These are phyloP conservation scores for Lycodopsis pacificus DNA, from an alignment of 2,797 vertebrate species.

Conservation along the genomic window DNA sequence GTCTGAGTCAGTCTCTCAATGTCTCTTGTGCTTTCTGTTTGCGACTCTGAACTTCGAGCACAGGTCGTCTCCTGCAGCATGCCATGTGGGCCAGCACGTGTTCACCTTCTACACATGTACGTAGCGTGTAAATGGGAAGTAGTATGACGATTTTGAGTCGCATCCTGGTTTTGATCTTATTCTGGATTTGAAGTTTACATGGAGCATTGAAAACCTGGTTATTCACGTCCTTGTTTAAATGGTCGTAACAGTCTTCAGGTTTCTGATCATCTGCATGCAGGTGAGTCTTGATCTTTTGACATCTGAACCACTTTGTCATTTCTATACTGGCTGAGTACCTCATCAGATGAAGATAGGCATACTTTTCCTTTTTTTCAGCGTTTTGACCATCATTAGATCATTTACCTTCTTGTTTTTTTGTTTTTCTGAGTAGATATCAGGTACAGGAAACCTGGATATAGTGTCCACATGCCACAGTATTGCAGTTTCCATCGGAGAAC, in stretches of 20 bases:
- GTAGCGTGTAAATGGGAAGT: not conserved
- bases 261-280: not conserved
- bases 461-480: constrained; percentile 2
- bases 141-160: not conserved
- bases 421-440: not conserved
- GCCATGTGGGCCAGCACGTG: not conserved
- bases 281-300: not conserved
- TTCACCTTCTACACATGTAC: constrained; percentile 29
- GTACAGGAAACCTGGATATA: constrained; percentile 4
- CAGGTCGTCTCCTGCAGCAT: constrained; percentile 14
- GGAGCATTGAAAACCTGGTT: not conserved
- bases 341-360: not conserved
- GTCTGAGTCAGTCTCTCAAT: not conserved
- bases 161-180: not conserved
- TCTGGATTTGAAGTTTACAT: not conserved
- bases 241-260: not conserved
- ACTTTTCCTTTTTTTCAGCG: not conserved
- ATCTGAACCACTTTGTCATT: not conserved
- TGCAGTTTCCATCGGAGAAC: not conserved
- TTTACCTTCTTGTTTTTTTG: not conserved
- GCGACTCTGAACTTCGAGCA: constrained; percentile 48
- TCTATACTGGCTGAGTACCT: not conserved
- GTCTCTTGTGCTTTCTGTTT: constrained; percentile 31
- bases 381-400: not conserved
- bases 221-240: not conserved